phyloP scores from a whole-genome alignment of 2,113 vertebrate species.

The Cyanistes caeruleus region DNA sequence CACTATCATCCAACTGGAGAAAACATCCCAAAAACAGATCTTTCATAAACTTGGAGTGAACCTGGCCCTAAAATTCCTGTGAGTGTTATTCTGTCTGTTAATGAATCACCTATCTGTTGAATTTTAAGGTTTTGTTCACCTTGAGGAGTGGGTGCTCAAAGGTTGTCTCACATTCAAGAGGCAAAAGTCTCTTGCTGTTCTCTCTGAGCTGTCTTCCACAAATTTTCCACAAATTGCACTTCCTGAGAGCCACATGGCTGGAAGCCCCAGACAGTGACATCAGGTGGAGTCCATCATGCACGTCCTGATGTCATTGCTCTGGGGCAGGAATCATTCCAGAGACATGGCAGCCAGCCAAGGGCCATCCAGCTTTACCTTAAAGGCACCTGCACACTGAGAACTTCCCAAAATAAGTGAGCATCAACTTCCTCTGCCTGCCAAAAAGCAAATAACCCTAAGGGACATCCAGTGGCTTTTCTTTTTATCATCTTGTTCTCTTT shows the following conservation, averaged over 20 bases:
- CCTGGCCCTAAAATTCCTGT: neutral
- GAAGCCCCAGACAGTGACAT: neutral
- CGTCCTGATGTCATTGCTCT: conserved; percentile 21
- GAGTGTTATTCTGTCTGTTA: neutral
- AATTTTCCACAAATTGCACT: neutral
- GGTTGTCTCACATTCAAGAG: neutral
- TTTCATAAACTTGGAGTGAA: neutral
- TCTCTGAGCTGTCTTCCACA: neutral
- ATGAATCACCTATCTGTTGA: neutral
- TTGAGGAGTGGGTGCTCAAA: neutral
- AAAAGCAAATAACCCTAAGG: neutral
- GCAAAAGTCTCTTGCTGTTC: neutral
- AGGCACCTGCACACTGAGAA: neutral
- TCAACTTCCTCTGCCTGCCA: neutral
- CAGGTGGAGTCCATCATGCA: conserved; percentile 34
- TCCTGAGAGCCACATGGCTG: neutral
- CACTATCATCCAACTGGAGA: neutral
- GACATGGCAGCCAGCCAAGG: neutral
- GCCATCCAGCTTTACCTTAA: neutral
- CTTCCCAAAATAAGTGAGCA: neutral
- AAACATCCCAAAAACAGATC: neutral
- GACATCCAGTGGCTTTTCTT: neutral
- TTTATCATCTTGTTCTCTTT: neutral
- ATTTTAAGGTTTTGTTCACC: neutral
- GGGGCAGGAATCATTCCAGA: neutral